Percentiles rank a stretch among this genome's conserved stretches.
Conservation (phyloP, 2,113 vertebrate genomes). For the Psittacula cyanocephala region DNA sequence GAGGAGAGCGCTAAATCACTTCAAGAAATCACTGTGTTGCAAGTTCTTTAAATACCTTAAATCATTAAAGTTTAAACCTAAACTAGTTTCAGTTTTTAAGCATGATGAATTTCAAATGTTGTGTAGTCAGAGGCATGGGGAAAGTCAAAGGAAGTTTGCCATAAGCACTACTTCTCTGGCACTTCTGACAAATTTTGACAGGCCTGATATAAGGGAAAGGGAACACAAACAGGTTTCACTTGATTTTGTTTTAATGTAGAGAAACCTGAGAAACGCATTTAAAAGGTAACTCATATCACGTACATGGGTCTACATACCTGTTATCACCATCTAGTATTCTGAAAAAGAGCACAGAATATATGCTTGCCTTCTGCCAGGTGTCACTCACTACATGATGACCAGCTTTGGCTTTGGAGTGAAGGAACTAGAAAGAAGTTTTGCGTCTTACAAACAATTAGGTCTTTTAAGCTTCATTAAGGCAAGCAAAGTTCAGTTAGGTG, state of each 20-base stretch:
- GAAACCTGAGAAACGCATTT: not conserved
- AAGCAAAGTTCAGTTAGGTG: not conserved
- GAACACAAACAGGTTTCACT: not conserved
- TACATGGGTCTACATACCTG: not conserved
- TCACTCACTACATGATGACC: not conserved
- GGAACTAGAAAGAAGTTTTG: not conserved
- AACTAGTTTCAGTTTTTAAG: not conserved
- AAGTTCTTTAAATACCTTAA: not conserved
- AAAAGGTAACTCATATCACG: not conserved
- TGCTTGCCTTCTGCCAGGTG: not conserved
- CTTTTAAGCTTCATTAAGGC: not conserved
- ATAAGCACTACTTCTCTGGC: not conserved
- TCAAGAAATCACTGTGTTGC: not conserved
- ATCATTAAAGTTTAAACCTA: not conserved
- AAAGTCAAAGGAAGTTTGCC: not conserved
- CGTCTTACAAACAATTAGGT: not conserved
- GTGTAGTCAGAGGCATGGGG: not conserved
- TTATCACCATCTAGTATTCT: not conserved
- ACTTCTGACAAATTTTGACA: not conserved
- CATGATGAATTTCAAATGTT: not conserved
- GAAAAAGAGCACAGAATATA: not conserved
- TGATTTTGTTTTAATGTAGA: not conserved
- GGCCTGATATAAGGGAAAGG: not conserved
- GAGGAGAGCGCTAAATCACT: not conserved
- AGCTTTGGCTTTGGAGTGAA: not conserved